Percentiles rank a stretch among this genome's conserved stretches.
phyloP scores from a whole-genome alignment of 2,113 vertebrate species.

The Alouatta palliata region DNA sequence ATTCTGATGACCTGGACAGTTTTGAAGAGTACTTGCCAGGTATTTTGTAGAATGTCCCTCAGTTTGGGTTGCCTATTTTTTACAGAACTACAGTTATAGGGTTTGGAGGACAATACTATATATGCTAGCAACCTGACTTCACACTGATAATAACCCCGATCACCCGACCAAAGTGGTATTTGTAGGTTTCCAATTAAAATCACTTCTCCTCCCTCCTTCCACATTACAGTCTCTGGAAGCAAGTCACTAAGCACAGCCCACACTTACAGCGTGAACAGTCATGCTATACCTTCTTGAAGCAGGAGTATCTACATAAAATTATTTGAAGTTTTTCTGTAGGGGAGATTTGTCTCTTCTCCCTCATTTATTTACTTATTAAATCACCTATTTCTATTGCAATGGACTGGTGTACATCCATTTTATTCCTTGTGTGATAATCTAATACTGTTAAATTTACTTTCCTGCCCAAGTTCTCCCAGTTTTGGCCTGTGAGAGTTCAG shows the following conservation, averaged over 20 bases:
- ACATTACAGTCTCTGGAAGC: neutral
- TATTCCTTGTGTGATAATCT: neutral
- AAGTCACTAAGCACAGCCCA: neutral
- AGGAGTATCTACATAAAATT: neutral
- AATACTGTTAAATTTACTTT: conserved; percentile 10
- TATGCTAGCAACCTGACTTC: neutral
- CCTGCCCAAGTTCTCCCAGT: conserved; percentile 3
- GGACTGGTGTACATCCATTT: neutral
- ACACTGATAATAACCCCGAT: neutral
- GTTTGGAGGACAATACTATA: neutral
- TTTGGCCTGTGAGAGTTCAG: neutral
- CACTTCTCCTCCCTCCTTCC: neutral
- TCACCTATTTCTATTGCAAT: conserved; percentile 19
- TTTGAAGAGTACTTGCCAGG: neutral
- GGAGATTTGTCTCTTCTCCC: neutral
- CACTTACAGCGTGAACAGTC: neutral
- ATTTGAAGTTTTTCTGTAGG: neutral
- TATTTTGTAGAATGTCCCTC: neutral
- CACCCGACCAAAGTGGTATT: neutral
- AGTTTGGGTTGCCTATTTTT: neutral
- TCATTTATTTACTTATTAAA: neutral
- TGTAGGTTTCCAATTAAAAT: neutral
- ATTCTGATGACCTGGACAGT: neutral
- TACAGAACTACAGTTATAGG: neutral
- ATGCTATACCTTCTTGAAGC: neutral